Conservation (phyloP, 2,113 vertebrate genomes). For the Brienomyrus longianalis region DNA sequence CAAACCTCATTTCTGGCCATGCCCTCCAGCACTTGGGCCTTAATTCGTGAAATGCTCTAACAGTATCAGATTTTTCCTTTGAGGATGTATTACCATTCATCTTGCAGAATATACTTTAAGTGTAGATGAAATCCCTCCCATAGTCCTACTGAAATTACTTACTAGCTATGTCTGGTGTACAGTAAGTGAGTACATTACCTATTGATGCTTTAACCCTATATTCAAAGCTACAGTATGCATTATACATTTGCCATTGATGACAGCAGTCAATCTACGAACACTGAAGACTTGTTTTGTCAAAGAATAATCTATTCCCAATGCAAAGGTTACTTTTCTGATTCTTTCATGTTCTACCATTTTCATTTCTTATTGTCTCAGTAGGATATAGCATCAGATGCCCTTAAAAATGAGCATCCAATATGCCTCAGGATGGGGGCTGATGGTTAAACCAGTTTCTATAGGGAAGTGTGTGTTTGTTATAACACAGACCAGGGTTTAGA, state of each 20-base stretch:
- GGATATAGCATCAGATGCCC: neutral
- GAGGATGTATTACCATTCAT: neutral
- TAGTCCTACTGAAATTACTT: neutral
- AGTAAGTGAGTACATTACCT: neutral
- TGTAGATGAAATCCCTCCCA: constrained; percentile 2
- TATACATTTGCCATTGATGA: neutral
- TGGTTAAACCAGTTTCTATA: neutral
- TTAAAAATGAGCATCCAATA: neutral
- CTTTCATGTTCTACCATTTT: neutral
- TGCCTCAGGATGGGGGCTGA: neutral
- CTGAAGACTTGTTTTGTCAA: neutral
- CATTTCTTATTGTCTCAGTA: neutral
- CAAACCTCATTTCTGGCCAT: constrained; percentile 1
- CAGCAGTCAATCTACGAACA: neutral
- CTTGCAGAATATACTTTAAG: neutral
- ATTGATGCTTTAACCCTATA: neutral
- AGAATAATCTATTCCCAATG: neutral
- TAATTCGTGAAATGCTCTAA: neutral
- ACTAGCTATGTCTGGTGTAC: constrained; percentile 1
- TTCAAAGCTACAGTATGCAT: neutral
- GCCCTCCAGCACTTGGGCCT: neutral
- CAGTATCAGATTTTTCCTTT: neutral
- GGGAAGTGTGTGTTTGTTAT: neutral
- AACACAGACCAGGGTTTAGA: neutral
- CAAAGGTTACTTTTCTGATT: neutral